Conservation (phyloP, 2,113 vertebrate species). For the Microtus pennsylvanicus region DNA sequence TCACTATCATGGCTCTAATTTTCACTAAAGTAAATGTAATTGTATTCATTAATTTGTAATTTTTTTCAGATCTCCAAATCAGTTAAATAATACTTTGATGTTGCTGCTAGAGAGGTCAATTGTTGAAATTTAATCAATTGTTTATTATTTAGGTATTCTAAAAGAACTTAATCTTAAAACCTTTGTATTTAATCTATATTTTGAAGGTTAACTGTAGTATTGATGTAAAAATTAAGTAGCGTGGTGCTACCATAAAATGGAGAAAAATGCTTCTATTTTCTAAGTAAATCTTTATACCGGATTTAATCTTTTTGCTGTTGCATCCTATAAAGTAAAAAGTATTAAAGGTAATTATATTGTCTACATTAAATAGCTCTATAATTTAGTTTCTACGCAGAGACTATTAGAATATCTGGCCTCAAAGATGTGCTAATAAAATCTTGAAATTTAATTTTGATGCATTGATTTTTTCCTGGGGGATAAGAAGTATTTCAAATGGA, state of each 20-base stretch:
- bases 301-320: slow-evolving; percentile 40
- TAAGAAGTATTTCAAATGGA: slow-evolving; percentile 65
- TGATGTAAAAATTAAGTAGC: slow-evolving; percentile 7
- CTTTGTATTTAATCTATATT: neutral
- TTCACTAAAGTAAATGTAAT: slow-evolving; percentile 7
- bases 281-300: slow-evolving; percentile 20
- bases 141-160: slow-evolving; percentile 18
- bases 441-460: slow-evolving; percentile 80
- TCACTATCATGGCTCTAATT: neutral
- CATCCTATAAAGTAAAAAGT: slow-evolving; percentile 59
- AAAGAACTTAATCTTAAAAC: neutral
- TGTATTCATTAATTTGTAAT: neutral
- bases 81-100: neutral
- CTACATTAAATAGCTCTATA: slow-evolving; percentile 55
- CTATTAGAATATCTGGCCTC: slow-evolving; percentile 73
- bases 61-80: neutral
- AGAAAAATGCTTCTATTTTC: slow-evolving; percentile 33
- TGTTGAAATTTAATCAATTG: neutral
- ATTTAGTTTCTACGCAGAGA: slow-evolving; percentile 60
- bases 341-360: slow-evolving; percentile 68
- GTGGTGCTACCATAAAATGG: neutral
- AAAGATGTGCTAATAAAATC: slow-evolving; percentile 74
- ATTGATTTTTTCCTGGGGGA: slow-evolving; percentile 79
- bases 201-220: neutral
- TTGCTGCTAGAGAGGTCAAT: neutral